Base-by-base conservation (phyloP, 30 jellyfish, hydroid and myxozoan genomes). In the Phacellophora camtschatica region DNA sequence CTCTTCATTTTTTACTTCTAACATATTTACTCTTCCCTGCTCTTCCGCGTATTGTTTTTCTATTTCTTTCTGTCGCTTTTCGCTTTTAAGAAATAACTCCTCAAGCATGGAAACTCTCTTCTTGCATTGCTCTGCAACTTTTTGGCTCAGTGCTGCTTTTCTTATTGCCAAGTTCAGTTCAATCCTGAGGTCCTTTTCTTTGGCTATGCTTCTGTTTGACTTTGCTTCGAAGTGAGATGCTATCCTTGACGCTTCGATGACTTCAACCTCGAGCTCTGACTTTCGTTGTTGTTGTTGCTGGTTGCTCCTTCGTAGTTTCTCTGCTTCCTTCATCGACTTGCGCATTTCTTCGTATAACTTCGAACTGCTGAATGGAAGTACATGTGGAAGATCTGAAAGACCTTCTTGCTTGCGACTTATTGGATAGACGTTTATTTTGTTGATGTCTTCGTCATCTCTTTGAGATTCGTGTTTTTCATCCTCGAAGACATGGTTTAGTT, bases 181-280 rank as follows among this genome's bases (percentile, higher is more conserved):
- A 64, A 30, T 67, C 24, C 84, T 33, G n/a, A 80, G 73, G 59
- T 80, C 84, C 2, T 24, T 31, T 34, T 64, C 91, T 49, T 80
- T 31, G n/a, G 23, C 19, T 12, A 68, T 13, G 29, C 77, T 32
- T 32, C 80, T 33, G 10, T 80, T 54, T 16, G 91, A 64, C 30
- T 70, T 80, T 8, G 91, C 77, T 57, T 80, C 91, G 66, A 13
- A 80, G 22, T 70, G 80, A 5, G 91, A 71, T 15, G 81, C 75
- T 71, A 41, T 66, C 66, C 81, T 63, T 12, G 91, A 65, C 56
- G 50, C 72, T 27, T 80, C 91, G 18, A 80, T n/a, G 45, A 80
- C 84, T 67, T 80, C 91, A 2, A 45, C 84, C 41, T 66, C 74
- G 29, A 80, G 50, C 59, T 80, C 91, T 48, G 27, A 18, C 19